Conservation (phyloP, 2,113 vertebrate genomes). For the Callionymus lyra region DNA sequence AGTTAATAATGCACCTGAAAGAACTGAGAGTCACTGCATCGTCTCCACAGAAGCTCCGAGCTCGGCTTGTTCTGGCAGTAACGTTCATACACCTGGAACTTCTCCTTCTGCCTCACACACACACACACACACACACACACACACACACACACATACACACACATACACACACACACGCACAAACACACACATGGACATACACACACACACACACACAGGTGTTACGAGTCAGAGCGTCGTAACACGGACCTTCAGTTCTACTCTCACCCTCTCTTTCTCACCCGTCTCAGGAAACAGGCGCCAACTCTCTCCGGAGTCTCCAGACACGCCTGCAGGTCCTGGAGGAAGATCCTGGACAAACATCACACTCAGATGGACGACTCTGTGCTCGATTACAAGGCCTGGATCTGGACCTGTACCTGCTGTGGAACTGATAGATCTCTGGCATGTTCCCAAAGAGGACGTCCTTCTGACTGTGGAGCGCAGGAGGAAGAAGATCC, state of each 20-base stretch:
- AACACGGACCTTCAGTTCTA: too few relatives aligned
- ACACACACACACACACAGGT: background rate
- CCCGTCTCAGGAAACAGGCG: constrained; percentile 84
- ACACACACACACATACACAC: constrained; percentile 11
- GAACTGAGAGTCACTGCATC: constrained; percentile 83
- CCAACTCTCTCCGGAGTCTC: constrained; percentile 83
- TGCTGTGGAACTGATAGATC: constrained; percentile 95
- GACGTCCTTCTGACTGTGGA: constrained; percentile 84
- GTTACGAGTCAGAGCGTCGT: background rate
- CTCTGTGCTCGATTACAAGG: background rate
- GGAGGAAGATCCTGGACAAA: constrained; percentile 80
- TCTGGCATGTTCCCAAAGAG: constrained; percentile 96
- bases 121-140: constrained; percentile 7
- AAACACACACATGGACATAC: too few relatives aligned
- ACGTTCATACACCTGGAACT: constrained; percentile 93
- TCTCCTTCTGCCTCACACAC: constrained; percentile 71
- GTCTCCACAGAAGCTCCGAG: constrained; percentile 86
- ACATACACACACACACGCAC: background rate
- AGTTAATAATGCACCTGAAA: constrained; percentile 88
- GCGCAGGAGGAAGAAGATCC: constrained; percentile 74
- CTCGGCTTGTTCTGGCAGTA: constrained; percentile 96
- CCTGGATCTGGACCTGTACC: constrained; percentile 50
- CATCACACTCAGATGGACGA: constrained; percentile 12
- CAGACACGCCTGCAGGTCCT: constrained; percentile 81
- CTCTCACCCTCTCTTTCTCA: constrained; percentile 51